phyloP scores from a whole-genome alignment of 1,140 invertebrate genomes.

The Cotesia typhae region DNA sequence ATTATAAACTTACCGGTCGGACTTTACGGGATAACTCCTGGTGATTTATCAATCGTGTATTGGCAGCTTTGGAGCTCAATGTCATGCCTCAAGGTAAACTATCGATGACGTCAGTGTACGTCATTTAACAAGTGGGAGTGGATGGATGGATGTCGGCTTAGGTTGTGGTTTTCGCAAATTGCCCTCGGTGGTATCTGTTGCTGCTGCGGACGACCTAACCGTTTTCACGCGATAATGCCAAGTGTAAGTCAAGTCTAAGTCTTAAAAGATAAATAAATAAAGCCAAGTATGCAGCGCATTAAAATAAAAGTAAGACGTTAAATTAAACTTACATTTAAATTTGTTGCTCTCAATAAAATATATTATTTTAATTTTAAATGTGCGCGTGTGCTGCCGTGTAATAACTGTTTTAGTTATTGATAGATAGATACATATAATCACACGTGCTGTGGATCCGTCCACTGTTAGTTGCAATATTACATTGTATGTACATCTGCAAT shows the following conservation, averaged over 20 bases:
- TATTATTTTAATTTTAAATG: neutral
- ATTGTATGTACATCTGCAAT: neutral
- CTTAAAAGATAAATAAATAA: neutral
- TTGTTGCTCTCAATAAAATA: no score
- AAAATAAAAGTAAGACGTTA: no score
- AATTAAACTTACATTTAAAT: no score
- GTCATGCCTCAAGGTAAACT: slow-evolving; percentile 68
- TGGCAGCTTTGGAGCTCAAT: slow-evolving; percentile 61
- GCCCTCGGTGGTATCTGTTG: slow-evolving; percentile 44
- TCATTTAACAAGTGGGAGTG: slow-evolving; percentile 66
- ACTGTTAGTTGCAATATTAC: slow-evolving; percentile 7
- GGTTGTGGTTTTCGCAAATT: slow-evolving; percentile 52
- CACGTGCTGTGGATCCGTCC: slow-evolving; percentile 16
- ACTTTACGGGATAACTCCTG: neutral
- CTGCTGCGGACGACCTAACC: slow-evolving; percentile 44
- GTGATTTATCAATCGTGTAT: slow-evolving; percentile 37
- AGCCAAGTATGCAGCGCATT: neutral
- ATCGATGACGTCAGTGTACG: slow-evolving; percentile 66
- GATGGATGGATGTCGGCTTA: slow-evolving; percentile 53
- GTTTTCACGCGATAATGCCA: slow-evolving; percentile 50
- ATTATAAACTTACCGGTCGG: no score
- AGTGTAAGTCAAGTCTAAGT: slow-evolving; percentile 45
- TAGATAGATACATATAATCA: slow-evolving; percentile 12
- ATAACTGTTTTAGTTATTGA: neutral
- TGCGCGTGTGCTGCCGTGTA: neutral